A percentile compares a stretch with the other conserved stretches of the same genome.
phyloP scores from a whole-genome alignment of 1,140 invertebrate genomes.

The Galendromus occidentalis region DNA sequence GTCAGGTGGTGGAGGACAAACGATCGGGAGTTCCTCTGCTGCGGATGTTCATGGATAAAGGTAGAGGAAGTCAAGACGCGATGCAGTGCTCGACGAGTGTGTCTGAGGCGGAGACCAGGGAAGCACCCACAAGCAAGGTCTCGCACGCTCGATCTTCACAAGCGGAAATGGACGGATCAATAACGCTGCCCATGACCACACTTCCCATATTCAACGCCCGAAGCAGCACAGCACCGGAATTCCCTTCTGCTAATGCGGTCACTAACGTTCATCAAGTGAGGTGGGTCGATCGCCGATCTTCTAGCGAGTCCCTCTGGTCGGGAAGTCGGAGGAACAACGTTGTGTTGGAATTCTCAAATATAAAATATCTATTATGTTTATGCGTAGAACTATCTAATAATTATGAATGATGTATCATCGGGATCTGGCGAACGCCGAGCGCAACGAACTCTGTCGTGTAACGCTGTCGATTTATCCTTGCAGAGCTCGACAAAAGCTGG shows the following conservation, averaged over 20 bases:
- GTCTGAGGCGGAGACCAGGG: neutral
- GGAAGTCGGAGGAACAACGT: no score
- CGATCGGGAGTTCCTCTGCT: conserved; percentile 45
- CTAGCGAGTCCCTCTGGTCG: no score
- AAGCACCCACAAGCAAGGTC: neutral
- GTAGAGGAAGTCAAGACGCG: neutral
- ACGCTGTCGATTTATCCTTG: neutral
- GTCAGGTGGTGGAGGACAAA: conserved; percentile 32
- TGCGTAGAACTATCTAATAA: no score
- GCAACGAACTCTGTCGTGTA: neutral
- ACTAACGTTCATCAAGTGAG: conserved; percentile 8
- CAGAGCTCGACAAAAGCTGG: conserved; percentile 10
- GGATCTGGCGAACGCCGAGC: neutral
- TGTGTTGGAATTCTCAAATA: no score
- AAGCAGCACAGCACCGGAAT: conserved; percentile 5
- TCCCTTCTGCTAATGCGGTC: conserved; percentile 11
- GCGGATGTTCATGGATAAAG: conserved; percentile 67
- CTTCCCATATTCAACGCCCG: conserved; percentile 10
- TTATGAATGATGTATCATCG: no score
- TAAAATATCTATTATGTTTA: no score
- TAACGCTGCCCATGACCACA: neutral
- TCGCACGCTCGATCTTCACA: neutral
- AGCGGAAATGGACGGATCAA: neutral
- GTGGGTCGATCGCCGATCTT: no score
- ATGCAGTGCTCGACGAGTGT: conserved; percentile 4